Percentiles rank a stretch among this genome's conserved stretches.
Conservation (phyloP, 2,888 invertebrate species). For the Micoletzkya japonica region DNA sequence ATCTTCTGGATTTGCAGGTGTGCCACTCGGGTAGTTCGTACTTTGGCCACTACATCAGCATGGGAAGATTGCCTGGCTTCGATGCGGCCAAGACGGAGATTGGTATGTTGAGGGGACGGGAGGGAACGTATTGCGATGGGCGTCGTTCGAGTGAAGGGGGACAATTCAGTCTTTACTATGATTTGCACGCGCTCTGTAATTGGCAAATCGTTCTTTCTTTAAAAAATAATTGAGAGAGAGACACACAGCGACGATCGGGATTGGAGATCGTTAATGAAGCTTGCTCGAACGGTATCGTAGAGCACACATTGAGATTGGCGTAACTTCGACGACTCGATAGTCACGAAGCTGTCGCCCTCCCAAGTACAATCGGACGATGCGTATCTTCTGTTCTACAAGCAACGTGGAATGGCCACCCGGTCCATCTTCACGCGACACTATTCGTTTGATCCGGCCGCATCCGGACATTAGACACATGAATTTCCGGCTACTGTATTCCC, state of each 20-base stretch:
- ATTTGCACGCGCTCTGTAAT: no score
- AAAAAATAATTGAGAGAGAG: no score
- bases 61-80: constrained; percentile 65
- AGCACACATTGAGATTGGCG: constrained; percentile 57
- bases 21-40: constrained; percentile 63
- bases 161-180: no score
- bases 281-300: background rate
- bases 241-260: background rate
- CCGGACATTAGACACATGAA: no score
- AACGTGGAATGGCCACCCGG: constrained; percentile 22
- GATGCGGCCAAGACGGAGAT: constrained; percentile 64
- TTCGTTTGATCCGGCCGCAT: constrained; percentile 25
- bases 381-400: constrained; percentile 65
- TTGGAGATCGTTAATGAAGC: background rate
- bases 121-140: no score
- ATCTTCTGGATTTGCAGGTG: constrained; percentile 8
- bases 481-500: no score
- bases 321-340: constrained; percentile 64
- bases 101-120: no score
- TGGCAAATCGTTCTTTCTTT: no score
- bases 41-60: constrained; percentile 69
- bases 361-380: constrained; percentile 62
- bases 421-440: constrained; percentile 30
- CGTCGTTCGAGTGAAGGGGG: no score
- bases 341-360: constrained; percentile 45